Conservation (phyloP, 2,888 invertebrate genomes). For the Bellardia pandia region DNA sequence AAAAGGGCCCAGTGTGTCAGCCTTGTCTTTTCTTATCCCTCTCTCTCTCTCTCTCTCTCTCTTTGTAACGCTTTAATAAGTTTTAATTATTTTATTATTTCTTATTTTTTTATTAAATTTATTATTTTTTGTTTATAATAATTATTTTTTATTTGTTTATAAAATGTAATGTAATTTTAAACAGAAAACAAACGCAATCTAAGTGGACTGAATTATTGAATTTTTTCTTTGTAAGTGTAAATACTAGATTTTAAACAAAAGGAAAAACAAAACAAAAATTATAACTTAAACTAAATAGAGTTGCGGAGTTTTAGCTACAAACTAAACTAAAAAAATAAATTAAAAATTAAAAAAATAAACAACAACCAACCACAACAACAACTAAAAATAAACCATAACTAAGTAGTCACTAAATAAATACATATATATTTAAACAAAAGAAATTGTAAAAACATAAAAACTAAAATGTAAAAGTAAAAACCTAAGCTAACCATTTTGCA, state of each 20-base stretch:
- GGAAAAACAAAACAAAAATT: conserved; percentile 53
- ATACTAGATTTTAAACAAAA: conserved; percentile 77
- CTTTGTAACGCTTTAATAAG: conserved; percentile 82
- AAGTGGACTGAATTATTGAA: conserved; percentile 83
- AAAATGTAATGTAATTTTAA: conserved; percentile 62
- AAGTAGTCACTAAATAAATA: conserved; percentile 68
- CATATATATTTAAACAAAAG: conserved; percentile 4
- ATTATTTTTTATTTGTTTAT: conserved; percentile 59
- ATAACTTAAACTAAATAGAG: conserved; percentile 34
- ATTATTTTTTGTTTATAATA: conserved; percentile 48
- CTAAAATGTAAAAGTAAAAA: neutral
- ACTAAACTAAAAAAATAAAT: conserved; percentile 42
- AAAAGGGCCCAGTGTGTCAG: conserved; percentile 13
- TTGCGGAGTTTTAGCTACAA: conserved; percentile 46
- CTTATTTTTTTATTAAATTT: conserved; percentile 34
- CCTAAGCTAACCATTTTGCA: conserved; percentile 67
- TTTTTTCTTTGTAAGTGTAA: conserved; percentile 80
- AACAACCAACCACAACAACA: no score
- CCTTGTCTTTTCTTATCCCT: neutral
- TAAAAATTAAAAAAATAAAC: neutral
- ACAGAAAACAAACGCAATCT: conserved; percentile 80
- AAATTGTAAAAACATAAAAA: conserved; percentile 33
- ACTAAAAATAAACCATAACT: conserved; percentile 13
- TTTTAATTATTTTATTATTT: conserved; percentile 74
- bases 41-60: conserved; percentile 34